Evolutionary conservation across 1,140 invertebrate species (phyloP).

Genomic region (Trichonephila inaurata): DNA sequence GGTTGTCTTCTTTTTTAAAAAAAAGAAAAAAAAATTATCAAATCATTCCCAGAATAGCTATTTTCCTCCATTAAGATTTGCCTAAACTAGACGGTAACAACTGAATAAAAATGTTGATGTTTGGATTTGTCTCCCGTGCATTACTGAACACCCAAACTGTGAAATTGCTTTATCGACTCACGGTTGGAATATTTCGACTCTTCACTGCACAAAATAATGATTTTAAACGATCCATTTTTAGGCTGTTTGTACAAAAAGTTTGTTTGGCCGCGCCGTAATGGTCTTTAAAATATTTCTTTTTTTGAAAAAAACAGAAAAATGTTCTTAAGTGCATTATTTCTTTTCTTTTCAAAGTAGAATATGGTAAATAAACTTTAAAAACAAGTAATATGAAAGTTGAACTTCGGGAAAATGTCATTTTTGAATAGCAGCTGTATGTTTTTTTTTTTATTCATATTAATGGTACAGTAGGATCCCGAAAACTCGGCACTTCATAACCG

Average conservation of each 20-base stretch:
- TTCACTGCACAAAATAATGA: background rate
- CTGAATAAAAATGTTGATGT: background rate
- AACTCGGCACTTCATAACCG: no score
- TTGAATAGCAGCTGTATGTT: no score
- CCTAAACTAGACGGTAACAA: background rate
- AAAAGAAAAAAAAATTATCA: background rate
- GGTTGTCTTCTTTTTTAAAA: no score
- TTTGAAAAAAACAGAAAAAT: background rate
- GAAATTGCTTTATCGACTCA: background rate
- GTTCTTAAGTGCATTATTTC: background rate
- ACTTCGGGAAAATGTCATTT: no score
- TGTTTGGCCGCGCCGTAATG: background rate
- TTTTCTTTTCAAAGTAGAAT: background rate
- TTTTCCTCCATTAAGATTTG: background rate
- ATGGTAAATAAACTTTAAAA: no score
- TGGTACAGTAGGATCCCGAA: no score
- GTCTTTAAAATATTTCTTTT: background rate
- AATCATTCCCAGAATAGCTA: background rate
- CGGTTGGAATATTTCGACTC: background rate
- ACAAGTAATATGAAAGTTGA: no score
- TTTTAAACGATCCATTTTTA: conserved; percentile 10
- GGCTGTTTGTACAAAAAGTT: background rate
- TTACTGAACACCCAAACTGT: background rate
- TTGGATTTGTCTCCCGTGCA: background rate
- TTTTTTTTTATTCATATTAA: no score